Evolutionary conservation across 2,888 invertebrate genomes (phyloP), one percentile per base, ranked within the genome.

Genomic region (Calliopum simillimum): DNA sequence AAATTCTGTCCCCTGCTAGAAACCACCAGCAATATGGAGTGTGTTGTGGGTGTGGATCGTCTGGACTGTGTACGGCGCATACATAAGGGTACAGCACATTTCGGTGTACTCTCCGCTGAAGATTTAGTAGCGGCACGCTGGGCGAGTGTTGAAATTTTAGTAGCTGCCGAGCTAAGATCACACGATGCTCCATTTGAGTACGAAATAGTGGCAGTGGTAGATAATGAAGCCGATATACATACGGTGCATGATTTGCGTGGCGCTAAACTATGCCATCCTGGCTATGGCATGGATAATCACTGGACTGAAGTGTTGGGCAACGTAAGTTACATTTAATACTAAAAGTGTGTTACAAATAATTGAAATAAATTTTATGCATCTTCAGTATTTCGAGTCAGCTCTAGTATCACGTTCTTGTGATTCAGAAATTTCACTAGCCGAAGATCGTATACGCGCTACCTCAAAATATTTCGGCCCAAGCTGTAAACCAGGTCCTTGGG

Each of bases 401-500:
- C 87, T 93, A 47, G 90, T 96, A n/a, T 88, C 90, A 3, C 89
- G 90, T 70, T 88, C 89, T 0, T 96, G 96, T 79, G 91, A 94
- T 77, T 88, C 91, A 0, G 88, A 87, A 0, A 82, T 92, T 49
- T 91, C 93, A 0, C 82, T 93, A n/a, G 88, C 90, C 0, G 94
- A 94, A 85, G 94, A 96, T 81, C 89, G 92, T 47, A 89, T 97
- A 19, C 90, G 90, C 71, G 89, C 93, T 0, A 89, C 94, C 0
- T 90, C 94, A 0, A 87, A 89, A 59, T 95, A 90, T 87, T 97
- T 97, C 85, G 89, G 89, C 4, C 87, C 89, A 19, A 93, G 95
- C 33, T 98, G 97, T 83, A 94, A 94, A 75, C 93, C 97, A 0
- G 97, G 97, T 0, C 89, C 91, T 0, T 96, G 95, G 95, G 90